These are phyloP conservation scores for Thalassoma bifasciatum DNA, from an alignment of 2,113 vertebrate species.

Conservation along the genomic window DNA sequence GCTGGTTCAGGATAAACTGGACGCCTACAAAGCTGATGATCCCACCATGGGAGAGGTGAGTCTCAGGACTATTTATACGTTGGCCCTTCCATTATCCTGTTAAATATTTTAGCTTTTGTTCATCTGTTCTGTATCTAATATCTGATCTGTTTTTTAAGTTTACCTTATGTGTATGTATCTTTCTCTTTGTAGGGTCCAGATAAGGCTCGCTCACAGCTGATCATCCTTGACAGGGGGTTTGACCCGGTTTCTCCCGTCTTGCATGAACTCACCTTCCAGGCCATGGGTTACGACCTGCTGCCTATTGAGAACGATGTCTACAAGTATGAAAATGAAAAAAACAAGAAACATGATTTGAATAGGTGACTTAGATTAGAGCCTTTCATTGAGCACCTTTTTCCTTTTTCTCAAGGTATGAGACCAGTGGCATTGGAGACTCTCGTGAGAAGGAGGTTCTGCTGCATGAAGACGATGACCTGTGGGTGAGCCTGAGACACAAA, in stretches of 20 bases:
- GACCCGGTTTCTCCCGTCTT: constrained; percentile 93
- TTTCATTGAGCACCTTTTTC: not conserved
- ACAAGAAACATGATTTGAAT: not conserved
- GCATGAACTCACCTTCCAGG: constrained; percentile 97
- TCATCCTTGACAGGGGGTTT: constrained; percentile 96
- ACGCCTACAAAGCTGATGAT: constrained; percentile 97
- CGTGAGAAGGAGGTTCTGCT: constrained; percentile 95
- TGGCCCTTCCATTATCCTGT: not conserved
- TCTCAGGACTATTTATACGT: not conserved
- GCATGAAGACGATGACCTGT: constrained; percentile 97
- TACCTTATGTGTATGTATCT: not conserved
- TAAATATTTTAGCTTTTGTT: not conserved
- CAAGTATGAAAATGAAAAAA: constrained; percentile 80
- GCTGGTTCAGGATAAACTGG: constrained; percentile 98
- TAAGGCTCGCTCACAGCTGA: constrained; percentile 96
- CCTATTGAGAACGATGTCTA: constrained; percentile 98
- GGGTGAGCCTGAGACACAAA: constrained; percentile 96
- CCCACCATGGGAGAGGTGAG: constrained; percentile 98
- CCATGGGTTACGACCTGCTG: constrained; percentile 97
- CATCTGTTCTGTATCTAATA: not conserved
- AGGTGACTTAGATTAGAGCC: too few species aligned
- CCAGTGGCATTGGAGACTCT: constrained; percentile 93
- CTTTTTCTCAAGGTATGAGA: constrained; percentile 88
- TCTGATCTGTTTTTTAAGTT: not conserved
- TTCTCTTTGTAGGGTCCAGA: constrained; percentile 88